Evolutionary conservation across 1,140 invertebrate genomes (phyloP), one percentile per base, ranked within the genome.

Genomic region (Drosophila parvula): DNA sequence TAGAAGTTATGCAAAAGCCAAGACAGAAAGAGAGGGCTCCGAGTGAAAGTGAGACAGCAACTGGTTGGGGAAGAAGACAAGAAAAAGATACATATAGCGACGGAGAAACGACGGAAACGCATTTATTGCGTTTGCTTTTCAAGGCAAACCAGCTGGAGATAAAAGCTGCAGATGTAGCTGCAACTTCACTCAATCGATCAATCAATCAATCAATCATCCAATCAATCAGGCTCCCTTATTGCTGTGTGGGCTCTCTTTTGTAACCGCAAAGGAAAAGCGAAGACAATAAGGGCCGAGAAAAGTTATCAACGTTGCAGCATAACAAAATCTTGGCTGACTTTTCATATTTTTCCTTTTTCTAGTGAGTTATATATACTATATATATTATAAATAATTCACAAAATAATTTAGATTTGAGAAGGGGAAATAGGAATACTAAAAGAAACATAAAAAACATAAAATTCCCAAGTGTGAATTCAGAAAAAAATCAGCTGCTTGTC

Each of bases 11-110:
- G 82, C 78, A 85, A 85, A 78, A 78, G 63, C 40, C 61, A 32
- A 16, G 44, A 11, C 28, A 50, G 65, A 69, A 32, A 67, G 65
- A 69, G 65, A 71, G 45, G 53, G 18, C 11, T 36, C 8, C 22
- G 51, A 77, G 78, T 67, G 81, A 86, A 85, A 85, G 81, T 85
- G 78, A 78, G 71, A 75, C 38, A 56, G 68, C 58, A 85, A 67
- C 68, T 74, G 74, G 70, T 76, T 38, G 74, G 58, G 27, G 50
- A 28, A 50, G 28, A 51, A 50, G 22, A 30, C 6, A 12, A 36
- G 30, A 44, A 48, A 50, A 22, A 50, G 58, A 50, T 32, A 50
- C 44, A 50, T 32, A 18, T 36, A 38, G 22, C 44, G 14, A 32
- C 32, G 12, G 48, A n/a, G 41, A 53, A 27, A 64, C 58, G 58